Conservation (phyloP, 2,113 vertebrate species). For the Scophthalmus maximus region DNA sequence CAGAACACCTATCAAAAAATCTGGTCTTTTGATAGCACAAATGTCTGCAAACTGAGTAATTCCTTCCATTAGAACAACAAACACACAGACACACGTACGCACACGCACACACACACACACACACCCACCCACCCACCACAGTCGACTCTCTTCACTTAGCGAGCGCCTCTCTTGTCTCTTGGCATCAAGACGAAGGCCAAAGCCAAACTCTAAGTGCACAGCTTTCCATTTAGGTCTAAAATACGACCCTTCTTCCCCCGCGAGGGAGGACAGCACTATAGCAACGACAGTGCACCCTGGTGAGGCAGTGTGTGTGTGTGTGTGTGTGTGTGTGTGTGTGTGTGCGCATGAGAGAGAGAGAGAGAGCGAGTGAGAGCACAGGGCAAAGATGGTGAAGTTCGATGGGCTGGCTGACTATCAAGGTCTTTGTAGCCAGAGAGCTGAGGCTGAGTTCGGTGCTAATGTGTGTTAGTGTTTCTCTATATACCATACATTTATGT, state of each 20-base stretch:
- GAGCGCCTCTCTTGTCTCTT: constrained; percentile 65
- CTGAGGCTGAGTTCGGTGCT: constrained; percentile 50
- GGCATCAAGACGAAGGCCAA: constrained; percentile 73
- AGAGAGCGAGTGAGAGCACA: constrained; percentile 26
- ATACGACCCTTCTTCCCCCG: constrained; percentile 54
- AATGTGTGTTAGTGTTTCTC: constrained; percentile 48
- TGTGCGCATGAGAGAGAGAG: background rate
- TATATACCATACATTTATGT: constrained; percentile 27
- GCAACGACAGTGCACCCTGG: constrained; percentile 53
- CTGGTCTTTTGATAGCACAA: constrained; percentile 38
- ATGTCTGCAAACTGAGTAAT: constrained; percentile 48
- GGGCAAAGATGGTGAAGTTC: constrained; percentile 53
- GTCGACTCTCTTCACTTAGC: constrained; percentile 60
- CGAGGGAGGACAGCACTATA: constrained; percentile 49
- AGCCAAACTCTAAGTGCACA: constrained; percentile 76
- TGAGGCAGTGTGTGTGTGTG: constrained; percentile 14
- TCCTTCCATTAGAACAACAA: constrained; percentile 36
- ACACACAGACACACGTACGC: constrained; percentile 10
- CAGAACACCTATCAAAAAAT: no score
- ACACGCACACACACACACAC: constrained; percentile 19
- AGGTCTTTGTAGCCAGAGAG: constrained; percentile 67
- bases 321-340: constrained; percentile 27
- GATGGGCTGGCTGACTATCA: constrained; percentile 72
- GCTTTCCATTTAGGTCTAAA: constrained; percentile 76
- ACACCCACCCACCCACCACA: constrained; percentile 18